phyloP scores from a whole-genome alignment of 2,113 vertebrate genomes.

The Archocentrus centrarchus region DNA sequence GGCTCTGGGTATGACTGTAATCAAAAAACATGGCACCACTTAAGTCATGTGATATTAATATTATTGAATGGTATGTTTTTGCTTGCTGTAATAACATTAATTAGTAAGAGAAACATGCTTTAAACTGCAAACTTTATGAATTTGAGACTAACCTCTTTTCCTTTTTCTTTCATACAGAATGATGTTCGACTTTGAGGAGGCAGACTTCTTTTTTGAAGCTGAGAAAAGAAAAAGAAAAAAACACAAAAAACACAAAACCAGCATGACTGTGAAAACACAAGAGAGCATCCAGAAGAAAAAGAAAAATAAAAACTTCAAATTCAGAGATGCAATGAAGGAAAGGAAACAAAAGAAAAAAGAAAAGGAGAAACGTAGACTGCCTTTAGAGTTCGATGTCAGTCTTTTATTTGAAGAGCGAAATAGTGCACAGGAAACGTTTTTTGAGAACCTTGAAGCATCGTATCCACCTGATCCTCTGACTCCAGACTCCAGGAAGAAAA shows the following conservation, averaged over 20 bases:
- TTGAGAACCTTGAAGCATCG: rapidly evolving
- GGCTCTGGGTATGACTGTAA: background rate
- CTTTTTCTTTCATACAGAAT: slow-evolving; percentile 17
- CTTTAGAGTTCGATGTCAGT: background rate
- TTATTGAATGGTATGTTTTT: background rate
- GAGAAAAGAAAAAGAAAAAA: slow-evolving; percentile 60
- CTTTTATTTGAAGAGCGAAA: rapidly evolving
- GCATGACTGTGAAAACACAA: background rate
- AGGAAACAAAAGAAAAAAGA: slow-evolving; percentile 47
- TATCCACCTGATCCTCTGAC: background rate
- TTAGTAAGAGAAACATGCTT: rapidly evolving
- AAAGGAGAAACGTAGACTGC: slow-evolving; percentile 38
- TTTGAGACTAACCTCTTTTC: background rate
- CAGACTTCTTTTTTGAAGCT: background rate
- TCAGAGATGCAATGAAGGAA: slow-evolving; percentile 17
- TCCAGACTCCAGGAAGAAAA: slow-evolving; percentile 16
- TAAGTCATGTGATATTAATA: background rate
- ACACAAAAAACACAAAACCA: slow-evolving; percentile 11
- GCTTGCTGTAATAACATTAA: background rate
- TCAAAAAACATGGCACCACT: background rate
- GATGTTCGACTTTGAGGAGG: slow-evolving; percentile 58
- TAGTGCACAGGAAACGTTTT: background rate
- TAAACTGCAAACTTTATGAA: background rate
- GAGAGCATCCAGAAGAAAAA: slow-evolving; percentile 21
- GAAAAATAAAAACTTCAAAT: slow-evolving; percentile 28